Evolutionary conservation across 2,113 vertebrate species (phyloP).

Genomic region (Ceuthmochares aereus): DNA sequence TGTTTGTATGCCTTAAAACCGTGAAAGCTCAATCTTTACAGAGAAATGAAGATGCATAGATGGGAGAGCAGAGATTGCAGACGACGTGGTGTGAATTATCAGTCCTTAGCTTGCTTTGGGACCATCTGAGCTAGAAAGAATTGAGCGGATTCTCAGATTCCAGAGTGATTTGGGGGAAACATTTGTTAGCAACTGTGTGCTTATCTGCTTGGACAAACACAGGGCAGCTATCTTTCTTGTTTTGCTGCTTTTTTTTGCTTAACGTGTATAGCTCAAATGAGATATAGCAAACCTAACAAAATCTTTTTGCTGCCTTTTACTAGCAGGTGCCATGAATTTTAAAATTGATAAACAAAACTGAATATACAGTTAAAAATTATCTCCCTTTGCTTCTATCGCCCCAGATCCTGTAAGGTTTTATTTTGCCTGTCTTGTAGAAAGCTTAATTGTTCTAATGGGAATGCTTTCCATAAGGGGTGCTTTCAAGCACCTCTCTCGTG

Average conservation of each 20-base stretch:
- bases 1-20: neutral
- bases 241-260: neutral
- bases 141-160: neutral
- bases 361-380: neutral
- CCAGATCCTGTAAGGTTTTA: neutral
- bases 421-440: slow-evolving; percentile 4
- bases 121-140: neutral
- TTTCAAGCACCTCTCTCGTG: neutral
- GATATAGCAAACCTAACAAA: neutral
- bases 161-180: neutral
- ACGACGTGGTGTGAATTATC: neutral
- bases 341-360: neutral
- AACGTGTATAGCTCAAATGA: neutral
- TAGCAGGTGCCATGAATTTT: neutral
- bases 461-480: neutral
- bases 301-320: neutral
- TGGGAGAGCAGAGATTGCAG: slow-evolving; percentile 4
- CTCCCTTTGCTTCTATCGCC: neutral
- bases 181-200: neutral
- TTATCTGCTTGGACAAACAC: neutral
- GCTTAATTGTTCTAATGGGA: slow-evolving; percentile 39
- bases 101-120: neutral
- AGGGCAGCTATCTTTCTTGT: neutral
- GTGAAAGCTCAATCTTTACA: neutral
- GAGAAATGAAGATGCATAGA: neutral